Base-by-base conservation (phyloP, 1,140 invertebrate genomes). In the Drosophila lowei region DNA sequence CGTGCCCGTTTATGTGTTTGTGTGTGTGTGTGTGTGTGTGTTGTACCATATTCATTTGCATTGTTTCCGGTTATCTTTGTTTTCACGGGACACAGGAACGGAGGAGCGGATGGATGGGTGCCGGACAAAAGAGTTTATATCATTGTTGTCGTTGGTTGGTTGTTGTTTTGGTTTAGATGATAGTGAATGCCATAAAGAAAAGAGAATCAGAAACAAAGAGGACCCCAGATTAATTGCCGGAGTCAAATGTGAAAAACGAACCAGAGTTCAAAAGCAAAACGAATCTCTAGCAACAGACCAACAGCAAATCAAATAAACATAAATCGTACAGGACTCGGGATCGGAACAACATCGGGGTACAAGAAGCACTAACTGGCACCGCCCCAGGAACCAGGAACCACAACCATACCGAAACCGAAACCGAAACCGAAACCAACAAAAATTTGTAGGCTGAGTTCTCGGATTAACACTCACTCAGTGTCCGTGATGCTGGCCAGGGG, bases 401-500 rank as follows among this genome's bases (percentile, higher is more conserved):
- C 23, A 25, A 25, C 23, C 23, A 8, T 2, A 18, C 18, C 18
- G 3, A 8, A 44, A 34, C 16, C 21, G 53, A 63, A 18, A 18
- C 18, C 18, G 3, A 8, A 44, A 34, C 16, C 21, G 53, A 63
- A 25, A 13, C 43, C 18, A 13, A 46, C 18, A 38, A 9, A 38
- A 9, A n/a, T 13, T 11, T 6, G 2, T 18, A 2, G 1, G 2
- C 9, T 25, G 23, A 25, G 23, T 0, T 25, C 23, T 25, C 5
- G 0, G 11, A 6, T 15, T 6, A 47, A 28, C 72, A 92, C 93
- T 93, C 86, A 93, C 93, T 94, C 93, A 91, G 93, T 93, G 77
- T 94, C 93, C 43, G 93, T 93, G 80, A 94, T 93, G 76, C 93
- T 93, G 43, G 93, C 93, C 38, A 94, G 80, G 21, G 93, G 93